These are phyloP conservation scores for Fragum whitleyi DNA, from an alignment of 2,888 invertebrate genomes.

Conservation along the genomic window DNA sequence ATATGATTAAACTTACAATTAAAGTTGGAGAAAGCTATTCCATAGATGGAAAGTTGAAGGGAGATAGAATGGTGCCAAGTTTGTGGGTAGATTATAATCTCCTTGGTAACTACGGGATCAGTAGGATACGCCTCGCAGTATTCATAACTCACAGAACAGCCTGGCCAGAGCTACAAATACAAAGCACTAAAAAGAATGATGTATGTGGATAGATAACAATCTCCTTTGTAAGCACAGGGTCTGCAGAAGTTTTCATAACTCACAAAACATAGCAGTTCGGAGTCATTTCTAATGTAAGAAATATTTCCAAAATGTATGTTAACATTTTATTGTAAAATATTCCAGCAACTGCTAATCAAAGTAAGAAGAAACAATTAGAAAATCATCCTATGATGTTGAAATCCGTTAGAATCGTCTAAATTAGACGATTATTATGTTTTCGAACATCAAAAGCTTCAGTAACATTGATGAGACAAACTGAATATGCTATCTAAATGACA, in stretches of 20 bases:
- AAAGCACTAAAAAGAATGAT: too few species aligned
- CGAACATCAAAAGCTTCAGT: too few species aligned
- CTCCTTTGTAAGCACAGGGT: slow-evolving; percentile 52
- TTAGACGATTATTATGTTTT: too few species aligned
- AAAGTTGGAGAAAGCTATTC: slow-evolving; percentile 37
- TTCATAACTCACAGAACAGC: slow-evolving; percentile 25
- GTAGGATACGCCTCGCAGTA: slow-evolving; percentile 31
- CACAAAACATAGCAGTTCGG: slow-evolving; percentile 18
- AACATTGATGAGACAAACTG: too few species aligned
- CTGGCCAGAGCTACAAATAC: slow-evolving; percentile 27
- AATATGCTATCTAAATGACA: too few species aligned
- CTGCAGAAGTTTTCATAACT: slow-evolving; percentile 27
- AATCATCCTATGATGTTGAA: too few species aligned
- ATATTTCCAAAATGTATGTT: too few species aligned
- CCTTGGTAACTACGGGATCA: slow-evolving; percentile 51
- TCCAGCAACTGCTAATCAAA: too few species aligned
- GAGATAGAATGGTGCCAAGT: slow-evolving; percentile 48
- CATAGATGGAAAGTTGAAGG: slow-evolving; percentile 36
- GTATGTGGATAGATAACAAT: slow-evolving; percentile 32
- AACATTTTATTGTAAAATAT: too few species aligned
- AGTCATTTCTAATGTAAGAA: too few species aligned
- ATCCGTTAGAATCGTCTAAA: too few species aligned
- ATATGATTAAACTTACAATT: slow-evolving; percentile 58
- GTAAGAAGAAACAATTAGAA: too few species aligned
- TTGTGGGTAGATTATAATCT: slow-evolving; percentile 34